These are phyloP conservation scores for Fistularia commersonii DNA, from an alignment of 2,797 vertebrate genomes.

Conservation along the genomic window DNA sequence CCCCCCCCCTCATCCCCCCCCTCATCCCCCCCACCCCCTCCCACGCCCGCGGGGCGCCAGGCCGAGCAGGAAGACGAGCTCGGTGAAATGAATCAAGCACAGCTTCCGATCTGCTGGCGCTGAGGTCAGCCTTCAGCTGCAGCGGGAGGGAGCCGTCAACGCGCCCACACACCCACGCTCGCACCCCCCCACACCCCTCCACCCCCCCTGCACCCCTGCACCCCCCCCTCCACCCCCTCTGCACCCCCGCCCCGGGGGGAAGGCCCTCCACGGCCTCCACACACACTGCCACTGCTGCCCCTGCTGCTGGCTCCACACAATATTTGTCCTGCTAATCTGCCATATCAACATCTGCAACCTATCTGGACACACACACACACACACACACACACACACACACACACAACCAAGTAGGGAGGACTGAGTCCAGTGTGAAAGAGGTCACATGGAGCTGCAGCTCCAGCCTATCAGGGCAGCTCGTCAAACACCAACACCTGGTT, in stretches of 20 bases:
- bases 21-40: slow-evolving; percentile 28
- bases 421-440: no score
- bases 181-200: slow-evolving; percentile 39
- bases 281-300: no score
- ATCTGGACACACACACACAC: no score
- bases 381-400: no score
- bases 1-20: slow-evolving; percentile 27
- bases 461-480: no score
- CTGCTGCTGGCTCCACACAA: no score
- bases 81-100: slow-evolving; percentile 43
- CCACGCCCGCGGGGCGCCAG: slow-evolving; percentile 12
- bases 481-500: no score
- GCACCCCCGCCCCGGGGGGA: slow-evolving; percentile 9
- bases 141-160: slow-evolving; percentile 33
- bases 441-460: no score
- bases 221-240: slow-evolving; percentile 20
- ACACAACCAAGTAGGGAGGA: no score
- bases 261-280: no score
- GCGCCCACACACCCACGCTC: no score
- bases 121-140: slow-evolving; percentile 46
- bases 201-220: slow-evolving; percentile 22
- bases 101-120: slow-evolving; percentile 49
- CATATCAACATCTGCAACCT: no score
- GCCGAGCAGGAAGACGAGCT: slow-evolving; percentile 57
- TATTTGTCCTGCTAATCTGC: slow-evolving; percentile 33